Evolutionary conservation across 2,888 invertebrate species (phyloP).

Genomic region (Ophion slaviceki): DNA sequence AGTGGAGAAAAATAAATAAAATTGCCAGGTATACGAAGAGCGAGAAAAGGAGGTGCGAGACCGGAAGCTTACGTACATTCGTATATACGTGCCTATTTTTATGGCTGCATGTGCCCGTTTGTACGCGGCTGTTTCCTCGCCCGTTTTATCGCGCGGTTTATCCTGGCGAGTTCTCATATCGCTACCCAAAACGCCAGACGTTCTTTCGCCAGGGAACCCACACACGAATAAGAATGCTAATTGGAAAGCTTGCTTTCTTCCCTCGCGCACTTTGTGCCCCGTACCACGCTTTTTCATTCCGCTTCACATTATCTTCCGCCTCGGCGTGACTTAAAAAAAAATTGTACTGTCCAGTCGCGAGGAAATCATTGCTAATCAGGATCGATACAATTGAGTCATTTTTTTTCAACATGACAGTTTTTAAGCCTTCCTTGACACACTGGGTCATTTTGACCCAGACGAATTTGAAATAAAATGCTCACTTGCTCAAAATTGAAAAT

Average conservation of each 20-base stretch:
- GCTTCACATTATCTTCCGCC: slow-evolving; percentile 26
- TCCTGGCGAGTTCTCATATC: slow-evolving; percentile 71
- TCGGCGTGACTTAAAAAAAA: not conserved
- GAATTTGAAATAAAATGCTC: too few species aligned
- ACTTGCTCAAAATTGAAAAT: too few species aligned
- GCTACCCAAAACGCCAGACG: slow-evolving; percentile 70
- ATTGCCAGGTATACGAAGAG: slow-evolving; percentile 47
- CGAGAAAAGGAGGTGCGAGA: slow-evolving; percentile 61
- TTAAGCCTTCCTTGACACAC: too few species aligned
- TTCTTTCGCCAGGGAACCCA: slow-evolving; percentile 63
- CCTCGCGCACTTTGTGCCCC: slow-evolving; percentile 38
- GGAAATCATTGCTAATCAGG: slow-evolving; percentile 16
- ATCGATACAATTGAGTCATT: not conserved
- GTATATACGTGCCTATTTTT: slow-evolving; percentile 33
- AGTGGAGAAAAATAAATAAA: slow-evolving; percentile 62
- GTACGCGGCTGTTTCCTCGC: slow-evolving; percentile 60
- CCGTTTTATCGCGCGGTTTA: slow-evolving; percentile 81
- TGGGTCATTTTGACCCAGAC: too few species aligned
- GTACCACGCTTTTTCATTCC: slow-evolving; percentile 33
- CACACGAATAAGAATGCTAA: slow-evolving; percentile 77
- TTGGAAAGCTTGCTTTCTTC: slow-evolving; percentile 73
- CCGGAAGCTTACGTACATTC: slow-evolving; percentile 51
- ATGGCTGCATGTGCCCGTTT: slow-evolving; percentile 14
- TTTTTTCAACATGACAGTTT: not conserved
- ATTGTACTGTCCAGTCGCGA: not conserved